Evolutionary conservation across 2,113 vertebrate species (phyloP), one percentile per base, ranked within the genome.

Genomic region (Seriola dumerili): DNA sequence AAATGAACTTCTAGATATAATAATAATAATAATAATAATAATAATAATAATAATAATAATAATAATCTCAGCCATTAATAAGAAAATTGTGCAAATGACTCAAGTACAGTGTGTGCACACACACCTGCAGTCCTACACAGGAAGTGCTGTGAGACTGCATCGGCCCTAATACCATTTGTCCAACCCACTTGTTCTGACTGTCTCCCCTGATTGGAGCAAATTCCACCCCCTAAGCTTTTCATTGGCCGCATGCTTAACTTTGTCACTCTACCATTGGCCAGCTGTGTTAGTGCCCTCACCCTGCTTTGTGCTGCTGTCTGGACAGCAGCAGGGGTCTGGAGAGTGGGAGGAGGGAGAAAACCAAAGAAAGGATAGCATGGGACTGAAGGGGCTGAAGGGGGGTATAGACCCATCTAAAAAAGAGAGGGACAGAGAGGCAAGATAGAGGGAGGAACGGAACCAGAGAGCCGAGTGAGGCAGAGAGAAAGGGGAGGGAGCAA

Each of bases 241-340:
- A 93, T 94, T 93, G 90, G 91, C 55, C 46, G 7, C 1, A 9
- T 4, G 67, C 46, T 40, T 32, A 57, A 38, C 67, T 65, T 61
- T 52, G 83, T 3, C 84, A 7, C 68, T 65, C 81, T 64, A 36
- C 74, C 32, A 96, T 93, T 95, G 94, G 95, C 52, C 52, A 2
- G 73, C 1, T 48, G 62, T 7, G 42, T 48, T 74, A 66, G 65
- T 75, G 72, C 80, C 67, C 80, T 86, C 83, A 14, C 54, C 63
- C 80, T 70, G 86, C 86, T 89, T 89, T 80, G 82, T 89, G 85
- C 83, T 38, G 90, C 89, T 89, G 85, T 87, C 85, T 92, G 88
- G 84, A 68, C 85, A 91, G 85, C 85, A 91, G 90, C 76, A 58
- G 89, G 91, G 79, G 77, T 86, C 73, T 83, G 57, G 36, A 76